Conservation (phyloP, 2,797 vertebrate genomes). For the Spinibarbus caldwelli region DNA sequence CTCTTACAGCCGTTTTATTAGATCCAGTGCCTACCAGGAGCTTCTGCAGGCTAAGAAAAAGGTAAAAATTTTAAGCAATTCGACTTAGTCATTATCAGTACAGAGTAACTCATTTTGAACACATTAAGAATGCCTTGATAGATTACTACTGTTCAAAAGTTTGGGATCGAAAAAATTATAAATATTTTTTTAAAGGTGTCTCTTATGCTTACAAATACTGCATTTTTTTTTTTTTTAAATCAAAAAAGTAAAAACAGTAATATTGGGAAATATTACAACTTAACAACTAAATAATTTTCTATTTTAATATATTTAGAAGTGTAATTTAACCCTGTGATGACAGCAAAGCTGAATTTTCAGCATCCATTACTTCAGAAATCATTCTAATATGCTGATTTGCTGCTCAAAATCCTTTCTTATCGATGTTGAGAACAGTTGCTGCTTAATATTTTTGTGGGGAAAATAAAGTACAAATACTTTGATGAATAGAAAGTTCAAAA, state of each 20-base stretch:
- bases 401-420: too few species aligned
- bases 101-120: background rate
- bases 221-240: too few species aligned
- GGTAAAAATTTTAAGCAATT: conserved; percentile 73
- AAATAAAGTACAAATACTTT: background rate
- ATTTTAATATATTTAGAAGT: background rate
- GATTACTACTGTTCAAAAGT: background rate
- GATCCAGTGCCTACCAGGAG: conserved; percentile 99
- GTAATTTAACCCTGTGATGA: too few species aligned
- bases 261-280: background rate
- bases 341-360: too few species aligned
- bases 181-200: background rate
- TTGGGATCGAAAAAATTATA: background rate
- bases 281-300: background rate
- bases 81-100: background rate
- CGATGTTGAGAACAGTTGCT: too few species aligned
- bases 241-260: background rate
- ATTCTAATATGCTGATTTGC: too few species aligned
- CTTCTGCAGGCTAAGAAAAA: conserved; percentile 99
- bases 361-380: too few species aligned
- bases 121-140: background rate
- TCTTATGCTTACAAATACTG: too few species aligned
- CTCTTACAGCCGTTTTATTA: conserved; percentile 97
- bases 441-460: too few species aligned
- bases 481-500: background rate